A percentile compares a stretch with the other conserved stretches of the same genome.
These are phyloP conservation scores for Martes flavigula DNA, from an alignment of 2,797 vertebrate genomes.

Conservation along the genomic window DNA sequence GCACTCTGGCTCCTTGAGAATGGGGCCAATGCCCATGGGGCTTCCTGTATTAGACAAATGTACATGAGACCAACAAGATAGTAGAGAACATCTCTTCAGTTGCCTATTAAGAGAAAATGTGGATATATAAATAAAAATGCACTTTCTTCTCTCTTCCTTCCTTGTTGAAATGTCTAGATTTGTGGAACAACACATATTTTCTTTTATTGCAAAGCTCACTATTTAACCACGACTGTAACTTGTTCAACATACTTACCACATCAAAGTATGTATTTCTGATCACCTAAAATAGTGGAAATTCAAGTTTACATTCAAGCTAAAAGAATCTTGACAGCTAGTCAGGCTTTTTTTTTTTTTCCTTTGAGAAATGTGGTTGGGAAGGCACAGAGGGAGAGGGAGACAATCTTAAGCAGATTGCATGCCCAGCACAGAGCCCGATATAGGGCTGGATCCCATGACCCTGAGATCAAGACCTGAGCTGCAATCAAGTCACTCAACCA, in stretches of 20 bases:
- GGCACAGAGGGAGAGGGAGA: background rate
- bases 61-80: background rate
- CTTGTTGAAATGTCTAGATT: background rate
- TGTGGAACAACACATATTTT: background rate
- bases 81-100: background rate
- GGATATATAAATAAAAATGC: background rate
- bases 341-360: background rate
- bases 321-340: background rate
- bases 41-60: background rate
- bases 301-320: background rate
- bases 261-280: background rate
- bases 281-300: background rate
- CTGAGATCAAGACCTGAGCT: background rate
- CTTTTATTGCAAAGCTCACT: background rate
- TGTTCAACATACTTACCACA: background rate
- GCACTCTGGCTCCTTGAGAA: background rate
- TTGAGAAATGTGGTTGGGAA: background rate
- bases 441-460: background rate
- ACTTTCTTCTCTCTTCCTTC: background rate
- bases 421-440: background rate
- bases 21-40: background rate
- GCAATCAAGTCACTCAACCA: background rate
- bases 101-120: background rate
- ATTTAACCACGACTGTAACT: background rate
- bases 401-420: background rate